phyloP scores from a whole-genome alignment of 2,888 invertebrate species.

The Trachelus tabidus region DNA sequence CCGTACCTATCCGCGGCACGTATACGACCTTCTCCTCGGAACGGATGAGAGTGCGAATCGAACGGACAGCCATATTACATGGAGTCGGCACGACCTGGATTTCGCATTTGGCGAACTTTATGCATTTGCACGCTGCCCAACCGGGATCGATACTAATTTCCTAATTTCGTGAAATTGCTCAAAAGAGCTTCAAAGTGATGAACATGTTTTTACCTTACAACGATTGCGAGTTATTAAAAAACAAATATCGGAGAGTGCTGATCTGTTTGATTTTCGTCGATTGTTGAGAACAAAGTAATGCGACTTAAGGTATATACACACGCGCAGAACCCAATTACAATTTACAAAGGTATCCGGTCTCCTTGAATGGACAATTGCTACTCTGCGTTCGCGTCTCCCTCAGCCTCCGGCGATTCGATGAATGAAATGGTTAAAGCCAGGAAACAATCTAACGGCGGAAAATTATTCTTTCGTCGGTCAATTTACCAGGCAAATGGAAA shows the following conservation, averaged over 20 bases:
- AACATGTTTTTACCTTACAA: neutral
- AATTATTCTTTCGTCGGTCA: neutral
- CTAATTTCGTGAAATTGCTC: neutral
- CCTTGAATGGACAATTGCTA: neutral
- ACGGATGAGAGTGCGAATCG: slow-evolving; percentile 1
- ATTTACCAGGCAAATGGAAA: neutral
- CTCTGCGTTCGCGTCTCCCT: neutral
- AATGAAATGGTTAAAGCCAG: neutral
- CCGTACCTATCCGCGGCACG: neutral
- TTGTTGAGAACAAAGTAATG: neutral
- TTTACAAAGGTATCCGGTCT: neutral
- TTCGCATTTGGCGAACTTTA: neutral
- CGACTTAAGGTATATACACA: neutral
- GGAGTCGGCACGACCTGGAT: neutral
- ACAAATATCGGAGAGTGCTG: neutral
- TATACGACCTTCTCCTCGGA: neutral
- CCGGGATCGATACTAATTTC: neutral
- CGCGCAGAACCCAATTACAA: neutral
- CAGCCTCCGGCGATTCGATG: neutral
- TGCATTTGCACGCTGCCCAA: neutral
- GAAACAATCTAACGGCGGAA: neutral
- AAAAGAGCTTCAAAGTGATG: neutral
- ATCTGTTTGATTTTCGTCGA: neutral
- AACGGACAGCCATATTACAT: neutral
- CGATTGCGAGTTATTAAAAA: neutral